These are phyloP conservation scores for Carposina sasakii DNA, from an alignment of 1,140 invertebrate species.

Conservation along the genomic window DNA sequence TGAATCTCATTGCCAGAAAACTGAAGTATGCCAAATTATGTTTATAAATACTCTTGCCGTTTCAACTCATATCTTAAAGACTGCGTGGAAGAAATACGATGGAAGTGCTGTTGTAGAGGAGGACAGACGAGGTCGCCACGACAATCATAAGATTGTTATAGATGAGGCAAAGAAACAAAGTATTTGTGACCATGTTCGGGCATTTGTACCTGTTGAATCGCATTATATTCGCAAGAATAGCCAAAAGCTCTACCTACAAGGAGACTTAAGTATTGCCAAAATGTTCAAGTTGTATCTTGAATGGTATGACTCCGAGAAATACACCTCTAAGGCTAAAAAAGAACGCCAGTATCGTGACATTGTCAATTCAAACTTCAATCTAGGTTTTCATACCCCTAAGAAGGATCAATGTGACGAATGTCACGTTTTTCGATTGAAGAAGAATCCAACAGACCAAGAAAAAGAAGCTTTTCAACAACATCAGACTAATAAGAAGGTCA, in stretches of 20 bases:
- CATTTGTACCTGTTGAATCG: conserved; percentile 5
- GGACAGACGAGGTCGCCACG: conserved; percentile 17
- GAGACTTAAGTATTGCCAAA: not conserved
- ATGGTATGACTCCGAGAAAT: conserved; percentile 3
- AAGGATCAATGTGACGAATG: conserved; percentile 14
- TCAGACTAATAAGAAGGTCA: conserved; percentile 11
- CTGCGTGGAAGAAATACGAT: conserved; percentile 21
- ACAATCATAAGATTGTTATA: conserved; percentile 14
- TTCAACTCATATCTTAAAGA: conserved; percentile 15
- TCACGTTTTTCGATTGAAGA: conserved; percentile 7
- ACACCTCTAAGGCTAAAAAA: conserved; percentile 1
- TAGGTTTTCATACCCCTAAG: conserved; percentile 7
- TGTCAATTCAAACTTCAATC: conserved; percentile 5
- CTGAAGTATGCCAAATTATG: conserved; percentile 20
- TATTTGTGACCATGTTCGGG: not conserved
- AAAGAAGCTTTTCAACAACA: conserved; percentile 7
- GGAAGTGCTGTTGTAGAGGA: conserved; percentile 8
- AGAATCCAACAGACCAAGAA: conserved; percentile 11
- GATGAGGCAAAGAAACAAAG: no score
- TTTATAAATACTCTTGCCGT: conserved; percentile 20
- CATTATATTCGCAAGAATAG: not conserved
- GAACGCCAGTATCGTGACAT: conserved; percentile 8
- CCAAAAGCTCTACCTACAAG: conserved; percentile 10
- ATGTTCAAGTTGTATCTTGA: conserved; percentile 7
- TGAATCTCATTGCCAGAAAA: conserved; percentile 8